These are phyloP conservation scores for Cololabis saira DNA, from an alignment of 2,113 vertebrate genomes.

Conservation along the genomic window DNA sequence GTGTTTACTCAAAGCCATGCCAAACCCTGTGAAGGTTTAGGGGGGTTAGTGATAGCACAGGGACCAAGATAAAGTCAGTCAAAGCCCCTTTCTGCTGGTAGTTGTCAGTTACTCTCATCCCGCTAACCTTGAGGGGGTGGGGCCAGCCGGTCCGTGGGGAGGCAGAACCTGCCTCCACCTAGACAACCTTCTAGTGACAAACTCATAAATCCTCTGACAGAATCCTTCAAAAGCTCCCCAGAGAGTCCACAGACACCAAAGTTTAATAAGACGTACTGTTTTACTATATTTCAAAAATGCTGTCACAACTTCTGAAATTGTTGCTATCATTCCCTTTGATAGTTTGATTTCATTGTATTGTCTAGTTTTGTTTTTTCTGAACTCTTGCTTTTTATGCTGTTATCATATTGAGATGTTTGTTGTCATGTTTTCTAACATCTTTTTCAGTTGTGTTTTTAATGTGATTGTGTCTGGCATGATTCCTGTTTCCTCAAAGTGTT, in stretches of 20 bases:
- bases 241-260: constrained; percentile 12
- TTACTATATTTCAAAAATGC: too few relatives aligned
- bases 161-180: constrained; percentile 37
- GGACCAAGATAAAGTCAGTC: constrained; percentile 49
- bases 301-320: too few relatives aligned
- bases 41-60: constrained; percentile 49
- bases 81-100: constrained; percentile 5
- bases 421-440: too few relatives aligned
- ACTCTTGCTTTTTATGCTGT: too few relatives aligned
- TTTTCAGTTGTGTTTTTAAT: too few relatives aligned
- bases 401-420: too few relatives aligned
- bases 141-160: constrained; percentile 61
- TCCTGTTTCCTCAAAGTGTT: neutral
- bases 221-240: constrained; percentile 36
- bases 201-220: constrained; percentile 54
- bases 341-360: too few relatives aligned
- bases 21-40: constrained; percentile 28
- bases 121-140: constrained; percentile 49
- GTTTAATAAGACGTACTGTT: constrained; percentile 12
- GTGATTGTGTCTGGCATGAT: neutral
- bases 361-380: neutral
- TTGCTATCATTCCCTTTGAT: too few relatives aligned
- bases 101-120: constrained; percentile 54
- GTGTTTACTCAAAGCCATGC: constrained; percentile 19
- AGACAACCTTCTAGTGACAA: constrained; percentile 60